A percentile compares a stretch with the other conserved stretches of the same genome.
Evolutionary conservation across 1,140 invertebrate genomes (phyloP).

Genomic region (Rhagoletis zephyria): DNA sequence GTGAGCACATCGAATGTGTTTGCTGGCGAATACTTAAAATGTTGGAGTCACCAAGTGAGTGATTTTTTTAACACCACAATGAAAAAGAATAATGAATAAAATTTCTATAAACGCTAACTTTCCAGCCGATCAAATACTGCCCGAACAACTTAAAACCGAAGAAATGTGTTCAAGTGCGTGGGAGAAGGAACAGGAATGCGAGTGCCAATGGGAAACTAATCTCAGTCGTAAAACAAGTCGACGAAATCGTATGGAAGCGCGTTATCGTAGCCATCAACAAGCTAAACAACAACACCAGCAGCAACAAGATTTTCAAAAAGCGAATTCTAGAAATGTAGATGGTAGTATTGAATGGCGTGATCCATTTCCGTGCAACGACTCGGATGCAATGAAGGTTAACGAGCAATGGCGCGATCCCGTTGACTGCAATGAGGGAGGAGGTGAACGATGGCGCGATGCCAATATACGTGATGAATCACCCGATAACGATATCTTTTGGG

Average conservation of each 20-base stretch:
- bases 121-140: conserved; percentile 58
- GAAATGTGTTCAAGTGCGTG: conserved; percentile 76
- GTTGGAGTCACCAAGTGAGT: conserved; percentile 59
- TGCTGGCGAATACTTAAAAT: conserved; percentile 61
- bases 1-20: conserved; percentile 66
- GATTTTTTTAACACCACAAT: background rate
- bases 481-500: conserved; percentile 61
- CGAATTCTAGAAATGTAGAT: background rate
- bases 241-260: conserved; percentile 67
- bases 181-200: conserved; percentile 72
- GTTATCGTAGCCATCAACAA: conserved; percentile 58
- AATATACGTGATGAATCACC: conserved; percentile 45
- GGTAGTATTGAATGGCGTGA: conserved; percentile 32
- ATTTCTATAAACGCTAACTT: background rate
- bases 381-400: background rate
- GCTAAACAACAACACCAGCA: conserved; percentile 1
- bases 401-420: conserved; percentile 16
- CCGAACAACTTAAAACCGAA: conserved; percentile 74
- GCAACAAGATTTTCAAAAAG: conserved; percentile 20
- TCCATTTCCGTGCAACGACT: conserved; percentile 13
- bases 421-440: conserved; percentile 1
- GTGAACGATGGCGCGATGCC: background rate
- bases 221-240: conserved; percentile 70
- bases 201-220: conserved; percentile 73
- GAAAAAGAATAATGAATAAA: background rate